Evolutionary conservation across 2,797 vertebrate genomes (phyloP).

Genomic region (Euthynnus affinis): DNA sequence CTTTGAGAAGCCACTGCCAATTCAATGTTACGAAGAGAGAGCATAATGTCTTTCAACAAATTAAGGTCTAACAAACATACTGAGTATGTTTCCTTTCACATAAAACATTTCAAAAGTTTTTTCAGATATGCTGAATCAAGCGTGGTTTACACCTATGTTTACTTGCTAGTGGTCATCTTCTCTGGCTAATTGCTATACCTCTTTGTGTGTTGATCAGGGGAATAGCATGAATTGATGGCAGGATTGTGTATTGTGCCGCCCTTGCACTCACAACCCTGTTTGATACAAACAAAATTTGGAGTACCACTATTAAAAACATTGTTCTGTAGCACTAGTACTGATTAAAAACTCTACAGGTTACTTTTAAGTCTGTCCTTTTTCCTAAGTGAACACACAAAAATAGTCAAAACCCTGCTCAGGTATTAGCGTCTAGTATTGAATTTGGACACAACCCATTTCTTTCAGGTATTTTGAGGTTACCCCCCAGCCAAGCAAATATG

Average conservation of each 20-base stretch:
- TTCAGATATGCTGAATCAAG: too few relatives aligned
- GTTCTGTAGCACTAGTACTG: too few relatives aligned
- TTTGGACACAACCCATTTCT: background rate
- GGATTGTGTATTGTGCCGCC: background rate
- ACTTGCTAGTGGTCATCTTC: background rate
- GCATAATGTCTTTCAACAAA: too few relatives aligned
- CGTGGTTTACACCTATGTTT: too few relatives aligned
- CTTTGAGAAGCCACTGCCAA: background rate
- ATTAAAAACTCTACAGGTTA: background rate
- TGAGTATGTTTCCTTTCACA: too few relatives aligned
- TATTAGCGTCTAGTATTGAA: too few relatives aligned
- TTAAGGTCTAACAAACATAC: too few relatives aligned
- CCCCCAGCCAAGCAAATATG: background rate
- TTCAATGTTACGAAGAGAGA: background rate
- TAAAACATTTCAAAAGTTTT: too few relatives aligned
- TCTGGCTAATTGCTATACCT: background rate
- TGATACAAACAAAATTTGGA: background rate
- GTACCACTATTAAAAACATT: too few relatives aligned
- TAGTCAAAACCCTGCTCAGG: background rate
- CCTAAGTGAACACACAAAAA: background rate
- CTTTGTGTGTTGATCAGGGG: background rate
- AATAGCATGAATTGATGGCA: background rate
- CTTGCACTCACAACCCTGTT: background rate
- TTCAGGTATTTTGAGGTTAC: constrained; percentile 4
- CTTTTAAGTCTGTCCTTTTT: background rate